Conservation (phyloP, 2,888 invertebrate genomes). For the Ormyrus rosae region DNA sequence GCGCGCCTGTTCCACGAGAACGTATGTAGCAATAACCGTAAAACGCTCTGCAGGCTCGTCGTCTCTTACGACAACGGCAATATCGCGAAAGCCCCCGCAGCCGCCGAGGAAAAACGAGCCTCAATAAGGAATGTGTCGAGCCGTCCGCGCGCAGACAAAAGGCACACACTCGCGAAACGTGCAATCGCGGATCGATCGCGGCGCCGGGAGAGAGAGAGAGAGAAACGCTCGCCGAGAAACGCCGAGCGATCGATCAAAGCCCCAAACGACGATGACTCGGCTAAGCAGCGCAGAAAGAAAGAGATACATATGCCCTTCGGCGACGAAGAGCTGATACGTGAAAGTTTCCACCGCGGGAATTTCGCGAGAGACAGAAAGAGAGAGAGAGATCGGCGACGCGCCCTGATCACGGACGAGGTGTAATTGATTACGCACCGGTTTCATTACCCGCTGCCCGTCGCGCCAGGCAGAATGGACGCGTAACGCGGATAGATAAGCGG, state of each 20-base stretch:
- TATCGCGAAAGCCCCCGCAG: neutral
- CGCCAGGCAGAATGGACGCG: too few relatives aligned
- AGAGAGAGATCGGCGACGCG: too few relatives aligned
- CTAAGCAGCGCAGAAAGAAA: neutral
- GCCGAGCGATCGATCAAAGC: slow-evolving; percentile 4
- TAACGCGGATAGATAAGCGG: too few relatives aligned
- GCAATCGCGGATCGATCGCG: too few relatives aligned
- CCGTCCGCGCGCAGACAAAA: too few relatives aligned
- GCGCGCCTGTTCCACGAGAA: too few relatives aligned
- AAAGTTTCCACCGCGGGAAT: slow-evolving; percentile 36
- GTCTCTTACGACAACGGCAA: slow-evolving; percentile 24
- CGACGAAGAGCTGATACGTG: slow-evolving; percentile 16
- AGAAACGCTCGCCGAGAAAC: too few relatives aligned
- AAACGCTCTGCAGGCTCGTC: neutral
- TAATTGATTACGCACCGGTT: slow-evolving; percentile 6
- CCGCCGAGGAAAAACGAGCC: slow-evolving; percentile 17
- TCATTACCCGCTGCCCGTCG: neutral
- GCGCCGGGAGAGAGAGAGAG: too few relatives aligned
- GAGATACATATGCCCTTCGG: slow-evolving; percentile 39
- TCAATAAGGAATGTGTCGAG: slow-evolving; percentile 8
- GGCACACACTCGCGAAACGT: too few relatives aligned
- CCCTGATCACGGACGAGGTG: neutral
- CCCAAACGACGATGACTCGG: slow-evolving; percentile 17
- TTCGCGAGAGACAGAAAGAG: neutral
- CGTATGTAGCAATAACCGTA: too few relatives aligned